These are phyloP conservation scores for Notodonta ziczac DNA, from an alignment of 2,888 invertebrate species.

Conservation along the genomic window DNA sequence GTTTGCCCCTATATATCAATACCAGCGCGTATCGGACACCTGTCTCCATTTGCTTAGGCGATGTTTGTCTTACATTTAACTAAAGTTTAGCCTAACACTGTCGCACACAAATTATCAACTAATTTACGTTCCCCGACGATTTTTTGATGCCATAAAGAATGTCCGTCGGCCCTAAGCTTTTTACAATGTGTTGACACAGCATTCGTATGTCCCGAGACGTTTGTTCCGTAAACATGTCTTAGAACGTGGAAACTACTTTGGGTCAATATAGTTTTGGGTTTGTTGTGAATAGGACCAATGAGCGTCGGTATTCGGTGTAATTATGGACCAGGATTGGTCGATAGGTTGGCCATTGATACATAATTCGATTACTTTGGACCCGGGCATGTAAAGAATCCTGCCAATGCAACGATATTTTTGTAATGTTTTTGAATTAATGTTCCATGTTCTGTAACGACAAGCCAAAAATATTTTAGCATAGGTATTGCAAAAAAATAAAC, in stretches of 20 bases:
- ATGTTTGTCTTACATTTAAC: constrained; percentile 80
- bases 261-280: constrained; percentile 30
- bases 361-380: not conserved
- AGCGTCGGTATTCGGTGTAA: constrained; percentile 33
- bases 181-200: constrained; percentile 53
- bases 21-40: constrained; percentile 73
- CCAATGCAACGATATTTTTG: no score
- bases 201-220: constrained; percentile 34
- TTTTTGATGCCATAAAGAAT: constrained; percentile 67
- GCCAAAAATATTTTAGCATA: no score
- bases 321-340: constrained; percentile 25
- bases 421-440: no score
- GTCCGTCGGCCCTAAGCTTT: constrained; percentile 64
- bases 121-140: constrained; percentile 74
- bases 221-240: constrained; percentile 28
- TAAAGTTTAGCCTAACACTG: constrained; percentile 73
- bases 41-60: constrained; percentile 82
- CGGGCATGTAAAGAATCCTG: not conserved
- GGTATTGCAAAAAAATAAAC: not conserved
- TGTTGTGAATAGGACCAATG: constrained; percentile 36
- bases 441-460: no score
- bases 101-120: constrained; percentile 82
- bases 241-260: constrained; percentile 26
- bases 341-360: not conserved
- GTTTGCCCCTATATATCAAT: constrained; percentile 73